A percentile compares a stretch with the other conserved stretches of the same genome.
phyloP scores from a whole-genome alignment of 2,888 invertebrate species.

The Anorthoa munda region DNA sequence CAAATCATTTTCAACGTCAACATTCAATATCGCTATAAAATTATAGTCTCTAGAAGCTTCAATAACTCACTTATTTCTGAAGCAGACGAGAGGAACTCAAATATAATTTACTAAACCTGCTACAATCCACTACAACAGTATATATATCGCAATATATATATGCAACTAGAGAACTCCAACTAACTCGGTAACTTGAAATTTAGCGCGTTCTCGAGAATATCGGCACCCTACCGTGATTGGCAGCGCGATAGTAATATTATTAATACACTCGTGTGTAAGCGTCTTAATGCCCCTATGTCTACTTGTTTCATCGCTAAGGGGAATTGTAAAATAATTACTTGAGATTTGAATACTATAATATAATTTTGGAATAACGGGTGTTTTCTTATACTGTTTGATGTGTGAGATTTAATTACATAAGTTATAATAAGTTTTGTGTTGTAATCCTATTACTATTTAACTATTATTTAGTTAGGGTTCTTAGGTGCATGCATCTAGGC shows the following conservation, averaged over 20 bases:
- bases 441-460: slow-evolving; percentile 22
- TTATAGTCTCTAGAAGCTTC: slow-evolving; percentile 22
- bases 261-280: slow-evolving; percentile 57
- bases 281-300: slow-evolving; percentile 48
- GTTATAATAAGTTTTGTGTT: neutral
- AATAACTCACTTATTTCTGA: slow-evolving; percentile 43
- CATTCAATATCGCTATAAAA: slow-evolving; percentile 23
- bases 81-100: slow-evolving; percentile 36
- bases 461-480: neutral
- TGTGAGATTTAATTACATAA: no score
- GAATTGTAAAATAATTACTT: slow-evolving; percentile 48
- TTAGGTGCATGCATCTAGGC: no score
- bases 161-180: slow-evolving; percentile 53
- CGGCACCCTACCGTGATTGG: slow-evolving; percentile 65
- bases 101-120: slow-evolving; percentile 50
- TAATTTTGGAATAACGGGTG: slow-evolving; percentile 22
- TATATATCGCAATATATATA: slow-evolving; percentile 12
- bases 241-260: slow-evolving; percentile 58
- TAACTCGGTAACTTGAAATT: slow-evolving; percentile 67
- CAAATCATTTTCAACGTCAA: neutral
- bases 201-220: slow-evolving; percentile 62
- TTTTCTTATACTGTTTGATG: slow-evolving; percentile 15
- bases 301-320: slow-evolving; percentile 33
- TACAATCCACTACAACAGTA: slow-evolving; percentile 39
- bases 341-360: slow-evolving; percentile 41